Base-by-base conservation (phyloP, 23 tunicate species). In the Halocynthia aurantium region DNA sequence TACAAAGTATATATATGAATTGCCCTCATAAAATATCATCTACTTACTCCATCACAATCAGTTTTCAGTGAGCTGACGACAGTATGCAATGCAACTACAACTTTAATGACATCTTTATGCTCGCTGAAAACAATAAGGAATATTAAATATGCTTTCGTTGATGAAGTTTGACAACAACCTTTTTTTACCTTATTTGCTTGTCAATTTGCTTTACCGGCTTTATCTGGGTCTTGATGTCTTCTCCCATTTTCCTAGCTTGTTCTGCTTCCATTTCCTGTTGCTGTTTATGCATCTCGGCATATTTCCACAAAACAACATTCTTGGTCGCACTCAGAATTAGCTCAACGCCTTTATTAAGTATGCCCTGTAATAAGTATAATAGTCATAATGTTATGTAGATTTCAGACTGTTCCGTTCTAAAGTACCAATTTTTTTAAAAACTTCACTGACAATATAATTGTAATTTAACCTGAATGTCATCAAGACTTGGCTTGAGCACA, bases 211-310 rank as follows among this genome's bases (percentile, higher is more conserved):
- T 92, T 1, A 90, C 86, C 0, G 86, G 80, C 71, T 92, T 92
- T 65, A 92, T 82, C 53, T 86, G 89, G 7, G 96, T 89, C 57
- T 90, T 85, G 51, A 90, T 81, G 68, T 96, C 99, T 75, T 96
- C 99, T 56, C 99, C 99, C 86, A 87, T 92, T 70, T 96, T 96
- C 68, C 96, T 73, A 31, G 95, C 95, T 13, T 96, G 98, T 68
- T 96, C 99, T 31, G 96, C 97, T 57, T 96, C 99, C 87, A 89
- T 82, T 12, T 85, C 93, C 55, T 83, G 94, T 61, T 86, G 98
- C 6, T 50, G 52, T 53, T 62, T 87, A 60, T 92, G 98, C 53
- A 92, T 78, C 54, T 92, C 88, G 15, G 92, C 88, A 73, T 92
- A 86, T 62, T 92, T 86, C 98, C 98, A 92, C 80, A 92, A 64